These are phyloP conservation scores for Wasmannia auropunctata DNA, from an alignment of 1,140 invertebrate species.

Conservation along the genomic window DNA sequence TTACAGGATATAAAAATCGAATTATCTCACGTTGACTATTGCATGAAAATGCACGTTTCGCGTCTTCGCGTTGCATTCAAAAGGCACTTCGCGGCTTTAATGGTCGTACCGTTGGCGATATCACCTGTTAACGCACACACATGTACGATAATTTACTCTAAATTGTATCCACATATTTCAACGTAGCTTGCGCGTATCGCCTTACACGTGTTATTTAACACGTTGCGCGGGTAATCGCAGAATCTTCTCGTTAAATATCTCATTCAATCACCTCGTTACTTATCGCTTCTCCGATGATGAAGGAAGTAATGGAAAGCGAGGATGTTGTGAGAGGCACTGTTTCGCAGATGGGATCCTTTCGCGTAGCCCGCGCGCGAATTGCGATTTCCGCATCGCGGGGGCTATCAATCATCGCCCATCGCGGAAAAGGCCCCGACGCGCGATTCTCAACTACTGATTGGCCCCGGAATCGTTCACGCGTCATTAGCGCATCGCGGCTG, in stretches of 20 bases:
- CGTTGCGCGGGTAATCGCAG: slow-evolving; percentile 16
- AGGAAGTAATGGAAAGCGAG: slow-evolving; percentile 67
- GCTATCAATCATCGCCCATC: slow-evolving; percentile 70
- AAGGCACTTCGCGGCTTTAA: not conserved
- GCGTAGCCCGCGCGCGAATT: slow-evolving; percentile 59
- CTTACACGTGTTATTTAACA: slow-evolving; percentile 56
- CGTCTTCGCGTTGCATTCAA: not conserved
- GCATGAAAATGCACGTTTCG: not conserved
- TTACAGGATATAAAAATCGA: not conserved
- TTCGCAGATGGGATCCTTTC: slow-evolving; percentile 70
- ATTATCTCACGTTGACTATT: not conserved
- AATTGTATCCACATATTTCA: slow-evolving; percentile 24
- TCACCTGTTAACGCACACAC: slow-evolving; percentile 9
- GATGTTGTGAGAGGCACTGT: slow-evolving; percentile 66
- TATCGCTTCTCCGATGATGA: slow-evolving; percentile 38
- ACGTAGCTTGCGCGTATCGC: not conserved
- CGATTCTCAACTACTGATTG: slow-evolving; percentile 74
- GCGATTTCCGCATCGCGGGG: slow-evolving; percentile 71
- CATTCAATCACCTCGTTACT: slow-evolving; percentile 62
- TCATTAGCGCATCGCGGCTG: slow-evolving; percentile 73
- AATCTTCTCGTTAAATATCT: slow-evolving; percentile 50
- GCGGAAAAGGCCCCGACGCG: slow-evolving; percentile 60
- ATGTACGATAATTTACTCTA: not conserved
- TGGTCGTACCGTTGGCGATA: not conserved
- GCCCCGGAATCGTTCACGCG: slow-evolving; percentile 72